Conservation (phyloP, 1,140 invertebrate genomes). For the Bradysia coprophila region DNA sequence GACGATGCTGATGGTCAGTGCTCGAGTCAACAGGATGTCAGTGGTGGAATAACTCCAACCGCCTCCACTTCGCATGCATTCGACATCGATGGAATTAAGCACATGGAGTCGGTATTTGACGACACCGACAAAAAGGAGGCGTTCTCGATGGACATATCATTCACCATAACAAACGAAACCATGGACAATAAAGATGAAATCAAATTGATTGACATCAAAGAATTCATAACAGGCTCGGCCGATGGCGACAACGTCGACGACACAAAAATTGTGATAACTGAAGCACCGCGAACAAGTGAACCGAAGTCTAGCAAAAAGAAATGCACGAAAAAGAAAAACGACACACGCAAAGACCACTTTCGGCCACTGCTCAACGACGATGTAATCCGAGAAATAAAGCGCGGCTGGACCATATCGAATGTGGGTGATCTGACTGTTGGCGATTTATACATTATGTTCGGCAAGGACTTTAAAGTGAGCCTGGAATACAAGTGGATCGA, state of each 20-base stretch:
- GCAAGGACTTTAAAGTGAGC: conserved; percentile 54
- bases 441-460: conserved; percentile 80
- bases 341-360: conserved; percentile 13
- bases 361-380: conserved; percentile 22
- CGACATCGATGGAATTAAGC: neutral
- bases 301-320: neutral
- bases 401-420: conserved; percentile 61
- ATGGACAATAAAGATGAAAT: conserved; percentile 6
- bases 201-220: conserved; percentile 5
- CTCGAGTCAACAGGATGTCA: neutral
- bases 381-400: conserved; percentile 34
- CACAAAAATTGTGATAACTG: neutral
- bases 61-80: neutral
- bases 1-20: neutral
- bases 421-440: conserved; percentile 64
- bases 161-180: neutral
- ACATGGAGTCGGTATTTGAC: conserved; percentile 3
- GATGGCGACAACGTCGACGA: neutral
- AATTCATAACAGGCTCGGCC: neutral
- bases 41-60: no score
- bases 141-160: neutral
- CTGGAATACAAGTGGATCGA: conserved; percentile 71
- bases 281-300: conserved; percentile 3
- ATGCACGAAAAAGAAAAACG: conserved; percentile 10
- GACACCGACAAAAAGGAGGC: conserved; percentile 7